Base-by-base conservation (phyloP, 2,888 invertebrate species). In the Heliconius ethilla region DNA sequence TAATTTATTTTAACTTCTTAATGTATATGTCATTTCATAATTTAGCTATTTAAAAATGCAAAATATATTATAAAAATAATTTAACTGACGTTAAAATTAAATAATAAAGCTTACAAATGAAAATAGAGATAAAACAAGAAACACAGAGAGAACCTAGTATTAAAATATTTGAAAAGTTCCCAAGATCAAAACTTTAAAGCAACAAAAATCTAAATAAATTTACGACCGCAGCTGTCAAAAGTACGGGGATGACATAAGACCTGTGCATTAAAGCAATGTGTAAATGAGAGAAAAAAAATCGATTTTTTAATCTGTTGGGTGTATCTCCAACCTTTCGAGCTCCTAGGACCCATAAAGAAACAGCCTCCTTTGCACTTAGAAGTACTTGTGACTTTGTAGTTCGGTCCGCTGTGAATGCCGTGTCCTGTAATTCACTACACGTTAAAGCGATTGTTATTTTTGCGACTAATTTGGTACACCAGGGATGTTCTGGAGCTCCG, bases 311-410 rank as follows among this genome's bases (percentile, higher is more conserved):
- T 84, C 84, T 79, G 79, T 81, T 81, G 77, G 79, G 79, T 80
- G 75, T 78, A 76, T 27, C 76, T 93, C 96, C 95, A 96, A 98
- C 97, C 97, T 98, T 97, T 96, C 97, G 96, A 95, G 97, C 97
- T 96, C 97, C 97, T 96, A 97, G 97, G 95, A 97, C 97, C 97
- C 97, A 98, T 94, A 98, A 97, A 95, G 97, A 97, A 96, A 98
- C 97, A 95, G 98, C 98, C 96, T 98, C 97, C 96, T 97, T 97
- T 95, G 97, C 97, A 95, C 97, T 97, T 95, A 98, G 96, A 95
- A 97, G 97, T 95, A 96, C 96, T 96, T 96, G 96, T 94, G 96
- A 96, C 95, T 95, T 96, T 95, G 95, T 94, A 90, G 95, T 94
- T 91, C 92, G 93, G 94, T 95, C 95, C 94, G 92, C 95, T 94